Evolutionary conservation across 1,140 invertebrate species (phyloP), one percentile per base, ranked within the genome.

Genomic region (Aphelinus atriplicis): DNA sequence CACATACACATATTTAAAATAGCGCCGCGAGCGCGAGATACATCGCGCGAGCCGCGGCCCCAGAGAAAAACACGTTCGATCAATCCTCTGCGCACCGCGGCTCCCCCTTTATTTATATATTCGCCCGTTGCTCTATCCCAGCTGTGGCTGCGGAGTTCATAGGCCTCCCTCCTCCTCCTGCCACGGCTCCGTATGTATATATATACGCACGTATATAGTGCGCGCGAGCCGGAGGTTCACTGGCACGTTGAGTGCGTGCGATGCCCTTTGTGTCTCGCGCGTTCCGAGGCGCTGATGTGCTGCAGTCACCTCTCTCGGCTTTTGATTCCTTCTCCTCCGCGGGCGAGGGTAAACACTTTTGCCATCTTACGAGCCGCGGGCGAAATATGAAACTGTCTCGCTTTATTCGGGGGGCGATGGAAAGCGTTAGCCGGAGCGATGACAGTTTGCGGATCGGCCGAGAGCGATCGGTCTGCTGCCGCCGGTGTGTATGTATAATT

Each of bases 291-390:
- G 26, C 26, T 26, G 26, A 42, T 50, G 47, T 77, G 76, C 76
- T 78, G 78, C 73, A 78, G 78, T 77, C 78, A 65, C 65, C 69
- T 73, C 71, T 53, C 71, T 77, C 70, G 64, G 71, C 58, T 77
- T 58, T 77, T 63, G 55, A 7, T 53, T 62, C 46, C 6, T 46
- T n/a, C 72, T 64, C 47, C 45, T 50, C n/a, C 61, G 62, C 57
- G 57, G 2, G 57, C 3, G 57, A 4, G n/a, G n/a, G n/a, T 3
- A 2, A 42, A 9, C 6, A 62, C 5, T 60, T 51, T 26, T 26
- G 26, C 26, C 26, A 26, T 26, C 26, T 26, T 26, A 26, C 26
- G 26, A 26, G 26, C 26, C 26, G 26, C 26, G 26, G 26, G 26
- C 26, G 26, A 26, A 26, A 26, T 26, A 26, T 26, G 26, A 26